Conservation (phyloP, 2,797 vertebrate species). For the Sandelia bainsii region DNA sequence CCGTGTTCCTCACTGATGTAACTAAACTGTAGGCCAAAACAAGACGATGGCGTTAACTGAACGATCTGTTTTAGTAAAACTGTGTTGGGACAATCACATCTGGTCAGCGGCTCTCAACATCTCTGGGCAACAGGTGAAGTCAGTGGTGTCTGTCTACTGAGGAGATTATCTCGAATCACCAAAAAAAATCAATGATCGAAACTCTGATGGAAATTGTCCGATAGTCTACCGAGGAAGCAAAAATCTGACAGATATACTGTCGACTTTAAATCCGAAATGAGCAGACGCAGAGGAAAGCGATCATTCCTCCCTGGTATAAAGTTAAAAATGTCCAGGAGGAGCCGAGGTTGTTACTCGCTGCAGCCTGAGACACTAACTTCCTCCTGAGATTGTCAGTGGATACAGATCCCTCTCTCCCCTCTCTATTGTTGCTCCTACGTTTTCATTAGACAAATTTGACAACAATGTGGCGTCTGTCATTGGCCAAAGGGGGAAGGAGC, state of each 20-base stretch:
- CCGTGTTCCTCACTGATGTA: conserved; percentile 27
- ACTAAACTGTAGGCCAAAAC: conserved; percentile 1
- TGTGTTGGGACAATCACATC: conserved; percentile 49
- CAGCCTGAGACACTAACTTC: conserved; percentile 88
- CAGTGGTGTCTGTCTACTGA: conserved; percentile 15
- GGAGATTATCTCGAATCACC: neutral
- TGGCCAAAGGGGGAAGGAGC: conserved; percentile 90
- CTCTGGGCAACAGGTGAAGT: conserved; percentile 60
- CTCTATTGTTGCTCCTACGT: conserved; percentile 96
- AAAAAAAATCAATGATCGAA: neutral
- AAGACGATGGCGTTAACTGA: neutral
- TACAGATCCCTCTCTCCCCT: conserved; percentile 87
- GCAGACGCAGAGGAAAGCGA: conserved; percentile 41
- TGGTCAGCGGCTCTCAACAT: conserved; percentile 51
- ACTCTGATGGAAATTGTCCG: conserved; percentile 28
- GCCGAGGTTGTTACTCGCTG: conserved; percentile 77
- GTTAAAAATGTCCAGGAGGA: conserved; percentile 71
- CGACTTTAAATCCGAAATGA: conserved; percentile 57
- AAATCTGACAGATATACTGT: conserved; percentile 17
- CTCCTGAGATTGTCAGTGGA: conserved; percentile 88
- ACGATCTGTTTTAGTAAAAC: conserved; percentile 2
- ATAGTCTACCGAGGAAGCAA: neutral
- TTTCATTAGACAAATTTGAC: conserved; percentile 99
- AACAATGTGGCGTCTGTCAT: conserved; percentile 98
- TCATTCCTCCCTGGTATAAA: conserved; percentile 52